Evolutionary conservation across 2,888 invertebrate genomes (phyloP).

Genomic region (Balanococcus diminutus): DNA sequence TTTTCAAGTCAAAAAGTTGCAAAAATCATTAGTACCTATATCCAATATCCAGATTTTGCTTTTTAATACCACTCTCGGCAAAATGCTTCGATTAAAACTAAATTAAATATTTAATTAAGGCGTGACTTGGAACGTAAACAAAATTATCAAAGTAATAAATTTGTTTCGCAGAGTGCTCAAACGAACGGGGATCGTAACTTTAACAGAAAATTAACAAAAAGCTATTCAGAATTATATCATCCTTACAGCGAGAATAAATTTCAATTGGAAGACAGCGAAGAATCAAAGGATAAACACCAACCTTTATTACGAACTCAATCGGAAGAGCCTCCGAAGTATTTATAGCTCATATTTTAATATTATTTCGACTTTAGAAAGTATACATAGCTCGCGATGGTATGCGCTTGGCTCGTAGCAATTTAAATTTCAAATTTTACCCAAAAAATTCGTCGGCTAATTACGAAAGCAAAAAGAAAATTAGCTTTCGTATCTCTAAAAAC

Average conservation of each 20-base stretch:
- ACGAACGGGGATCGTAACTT: conserved; percentile 76
- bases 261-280: conserved; percentile 60
- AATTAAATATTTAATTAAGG: conserved; percentile 1
- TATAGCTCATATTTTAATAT: neutral
- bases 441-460: neutral
- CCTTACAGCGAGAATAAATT: conserved; percentile 61
- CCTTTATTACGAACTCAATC: conserved; percentile 82
- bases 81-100: neutral
- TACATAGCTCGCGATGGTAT: neutral
- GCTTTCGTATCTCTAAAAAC: neutral
- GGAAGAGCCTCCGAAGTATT: conserved; percentile 70
- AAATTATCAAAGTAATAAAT: conserved; percentile 1
- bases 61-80: neutral
- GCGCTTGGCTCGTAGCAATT: neutral
- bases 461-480: neutral
- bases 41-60: neutral
- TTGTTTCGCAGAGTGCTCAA: conserved; percentile 75
- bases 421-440: neutral
- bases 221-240: conserved; percentile 75
- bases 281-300: conserved; percentile 69
- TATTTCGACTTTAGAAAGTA: neutral
- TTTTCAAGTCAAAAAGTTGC: too few relatives aligned
- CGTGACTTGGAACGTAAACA: neutral
- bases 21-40: too few relatives aligned
- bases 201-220: conserved; percentile 80